Evolutionary conservation across 2,113 vertebrate genomes (phyloP), one percentile per base, ranked within the genome.

Genomic region (Apeltes quadracus): DNA sequence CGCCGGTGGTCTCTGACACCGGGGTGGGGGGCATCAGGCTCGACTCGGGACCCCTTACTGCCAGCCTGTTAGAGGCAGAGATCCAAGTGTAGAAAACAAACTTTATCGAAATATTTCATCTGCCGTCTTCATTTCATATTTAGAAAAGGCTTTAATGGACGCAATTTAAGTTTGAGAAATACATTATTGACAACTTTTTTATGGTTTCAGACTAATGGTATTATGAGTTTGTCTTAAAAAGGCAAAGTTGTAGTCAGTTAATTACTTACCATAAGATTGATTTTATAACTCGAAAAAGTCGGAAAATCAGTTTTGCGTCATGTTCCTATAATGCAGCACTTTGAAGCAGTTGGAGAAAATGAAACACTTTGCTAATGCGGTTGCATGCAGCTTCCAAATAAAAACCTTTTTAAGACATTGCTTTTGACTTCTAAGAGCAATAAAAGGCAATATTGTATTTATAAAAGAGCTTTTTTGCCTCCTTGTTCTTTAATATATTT

Each of bases 51-150:
- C 84, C 91, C 18, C 86, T 54, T 4, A 88, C 94, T 70, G 89
- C 86, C 79, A 88, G 89, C 34, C 83, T 92, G 10, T 65, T 91
- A 71, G 94, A 96, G 44, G 91, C 93, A 65, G 94, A 95, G 86
- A 90, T 95, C 80, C 91, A 95, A 34, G 84, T 95, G 15, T 95
- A 94, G 73, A 63, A n/a, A 54, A 64, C 16, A 15, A 44, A 62
- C 58, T 66, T 50, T 29, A 11, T 32, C 5, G 16, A 46, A 72
- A 14, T 63, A 20, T 29, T 77, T 6, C 22, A 23, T 59, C 70
- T 12, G 59, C 0, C n/a, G 46, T 59, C 46, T 69, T 61, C 18
- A 34, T 23, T n/a, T 12, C 6, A 20, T 20, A 14, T 72, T 70
- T 48, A 16, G 46, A n/a, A n/a, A 23, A 8, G 6, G 55, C 20